Evolutionary conservation across 2,797 vertebrate genomes (phyloP), one percentile per base, ranked within the genome.

Genomic region (Zenarchopterus dispar): DNA sequence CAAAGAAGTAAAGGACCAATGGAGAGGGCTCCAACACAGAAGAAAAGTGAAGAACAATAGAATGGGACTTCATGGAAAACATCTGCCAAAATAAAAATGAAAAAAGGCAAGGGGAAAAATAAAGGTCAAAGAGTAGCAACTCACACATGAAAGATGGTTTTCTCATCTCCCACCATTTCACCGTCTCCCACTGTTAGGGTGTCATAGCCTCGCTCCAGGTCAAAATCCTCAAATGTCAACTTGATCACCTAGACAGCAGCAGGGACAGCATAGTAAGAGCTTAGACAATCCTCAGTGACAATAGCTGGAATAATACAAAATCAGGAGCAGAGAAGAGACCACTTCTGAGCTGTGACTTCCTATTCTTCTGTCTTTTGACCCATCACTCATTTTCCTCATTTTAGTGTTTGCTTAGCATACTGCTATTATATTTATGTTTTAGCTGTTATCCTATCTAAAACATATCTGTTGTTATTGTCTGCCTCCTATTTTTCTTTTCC

Each of bases 91-190:
- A 45, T 19, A 64, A 55, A 57, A 44, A 54, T 71, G 74, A 62
- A 54, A 56, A 45, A 62, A 79, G 59, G 67, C 13, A 17, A 44
- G n/a, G n/a, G n/a, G n/a, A 55, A 64, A 57, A 57, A 56, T 42
- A n/a, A 48, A 80, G 82, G 84, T 61, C 52, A 23, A 67, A 63
- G 28, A 59, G 16, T 72, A 75, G 73, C 56, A 60, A 96, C 98
- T 98, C 93, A 99, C 98, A 99, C 94, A 17, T 99, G 98, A 56
- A 99, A 97, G 78, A 99, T 92, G 0, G 95, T 96, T 89, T 98
- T 99, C 94, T 97, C 97, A 84, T 99, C 98, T 39, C 96, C 97
- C 7, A 97, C 95, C 83, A 96, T 90, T 23, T 96, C 94, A 10
- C 97, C 96, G 0, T 99, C 97, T 66, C 97, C 97, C 18, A 99